A percentile compares a stretch with the other conserved stretches of the same genome.
phyloP scores from a whole-genome alignment of 30 jellyfish, hydroid and myxozoan species.

The Chironex yamaguchii region DNA sequence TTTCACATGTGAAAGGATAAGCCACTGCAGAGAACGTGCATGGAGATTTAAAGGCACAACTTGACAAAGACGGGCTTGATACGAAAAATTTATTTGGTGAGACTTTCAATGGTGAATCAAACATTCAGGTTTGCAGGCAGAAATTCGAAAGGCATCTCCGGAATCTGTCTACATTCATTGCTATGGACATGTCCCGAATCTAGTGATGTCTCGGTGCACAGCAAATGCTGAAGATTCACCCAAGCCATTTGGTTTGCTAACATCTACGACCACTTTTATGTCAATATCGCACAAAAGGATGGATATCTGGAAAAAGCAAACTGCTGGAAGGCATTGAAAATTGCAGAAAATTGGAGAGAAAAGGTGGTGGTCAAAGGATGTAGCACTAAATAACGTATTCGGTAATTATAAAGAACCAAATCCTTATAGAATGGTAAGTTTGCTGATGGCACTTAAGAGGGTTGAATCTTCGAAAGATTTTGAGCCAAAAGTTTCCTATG shows the following conservation, averaged over 20 bases:
- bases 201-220: background rate
- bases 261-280: background rate
- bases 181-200: conserved; percentile 7
- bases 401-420: background rate
- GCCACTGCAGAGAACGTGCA: background rate
- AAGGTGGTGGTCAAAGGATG: conserved; percentile 7
- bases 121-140: background rate
- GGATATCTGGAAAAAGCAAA: conserved; percentile 2
- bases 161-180: conserved; percentile 6
- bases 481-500: conserved; percentile 3
- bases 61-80: conserved; percentile 5
- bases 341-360: background rate
- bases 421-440: background rate
- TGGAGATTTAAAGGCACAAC: background rate
- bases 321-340: background rate
- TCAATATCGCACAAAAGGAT: conserved; percentile 1
- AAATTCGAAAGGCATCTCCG: background rate
- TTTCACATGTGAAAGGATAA: background rate
- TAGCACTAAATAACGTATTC: conserved; percentile 20
- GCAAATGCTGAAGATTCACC: background rate
- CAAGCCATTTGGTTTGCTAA: background rate
- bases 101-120: background rate
- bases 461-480: conserved; percentile 8
- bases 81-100: background rate
- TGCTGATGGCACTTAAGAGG: background rate